phyloP scores from a whole-genome alignment of 1,140 invertebrate species.

The Magallana ariakensis region DNA sequence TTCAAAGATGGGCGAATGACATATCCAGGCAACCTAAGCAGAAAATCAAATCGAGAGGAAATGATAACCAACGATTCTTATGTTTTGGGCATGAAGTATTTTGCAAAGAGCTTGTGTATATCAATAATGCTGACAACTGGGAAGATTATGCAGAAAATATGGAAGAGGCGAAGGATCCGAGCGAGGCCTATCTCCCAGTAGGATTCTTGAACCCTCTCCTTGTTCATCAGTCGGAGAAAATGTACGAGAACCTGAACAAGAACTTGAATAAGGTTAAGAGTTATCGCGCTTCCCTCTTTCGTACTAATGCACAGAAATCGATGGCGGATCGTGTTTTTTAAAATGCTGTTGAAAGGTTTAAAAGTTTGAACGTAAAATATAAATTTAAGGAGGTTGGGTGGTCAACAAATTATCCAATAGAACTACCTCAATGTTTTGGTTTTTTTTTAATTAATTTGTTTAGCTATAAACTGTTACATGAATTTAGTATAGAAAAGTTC shows the following conservation, averaged over 20 bases:
- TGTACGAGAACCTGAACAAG: background rate
- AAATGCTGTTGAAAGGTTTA: no score
- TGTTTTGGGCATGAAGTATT: background rate
- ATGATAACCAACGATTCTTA: background rate
- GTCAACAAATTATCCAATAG: no score
- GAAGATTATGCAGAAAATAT: background rate
- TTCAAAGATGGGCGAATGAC: background rate
- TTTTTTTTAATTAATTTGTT: no score
- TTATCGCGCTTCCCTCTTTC: background rate
- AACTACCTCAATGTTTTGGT: no score
- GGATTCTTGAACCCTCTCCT: background rate
- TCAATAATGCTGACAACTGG: background rate
- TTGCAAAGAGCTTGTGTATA: conserved; percentile 1
- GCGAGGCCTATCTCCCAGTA: background rate
- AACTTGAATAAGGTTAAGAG: background rate
- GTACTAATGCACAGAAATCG: background rate
- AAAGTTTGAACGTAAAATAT: no score
- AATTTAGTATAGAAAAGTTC: no score
- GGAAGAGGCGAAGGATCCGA: background rate
- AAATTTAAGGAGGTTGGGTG: no score
- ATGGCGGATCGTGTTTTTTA: no score
- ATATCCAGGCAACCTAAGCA: background rate
- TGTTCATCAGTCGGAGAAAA: background rate
- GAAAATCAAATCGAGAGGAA: background rate
- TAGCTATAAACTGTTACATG: no score